Evolutionary conservation across 2,888 invertebrate genomes (phyloP), one percentile per base, ranked within the genome.

Genomic region (Oeneis ivallda): DNA sequence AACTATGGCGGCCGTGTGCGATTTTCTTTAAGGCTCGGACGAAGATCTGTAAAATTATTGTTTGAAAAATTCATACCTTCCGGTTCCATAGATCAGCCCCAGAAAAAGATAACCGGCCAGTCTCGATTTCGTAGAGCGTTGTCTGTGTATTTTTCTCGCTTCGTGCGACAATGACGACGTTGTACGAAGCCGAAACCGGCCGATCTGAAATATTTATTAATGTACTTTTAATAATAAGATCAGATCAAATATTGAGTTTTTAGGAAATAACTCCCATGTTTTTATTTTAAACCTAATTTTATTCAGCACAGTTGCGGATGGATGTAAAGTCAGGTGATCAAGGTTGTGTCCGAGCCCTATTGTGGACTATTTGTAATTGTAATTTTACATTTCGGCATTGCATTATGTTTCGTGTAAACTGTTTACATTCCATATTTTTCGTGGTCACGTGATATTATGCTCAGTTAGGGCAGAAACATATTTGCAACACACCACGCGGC

Each of bases 361-460:
- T 65, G 61, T 41, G 63, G 60, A 61, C 15, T 59, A 15, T 47
- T 26, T 62, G 19, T 41, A 19, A 41, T 39, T 66, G 57, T 67
- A 64, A 62, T 71, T 57, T 57, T 63, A 64, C 56, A 70, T 79
- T 81, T 79, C 81, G 85, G 84, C 85, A 87, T 87, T 87, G 87
- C 86, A 82, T 78, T 81, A 76, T 80, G 76, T 75, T 81, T 59
- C 50, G 75, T 76, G 74, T 74, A 68, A 75, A 74, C 73, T 68
- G 57, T 76, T 56, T 76, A 88, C 90, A 91, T 91, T 91, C 91
- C 91, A 89, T 84, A 70, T 76, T 71, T 70, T 77, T 74, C 79
- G 76, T 79, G 79, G 81, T 68, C 63, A 83, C 80, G 84, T 83
- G 85, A 83, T 86, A 82, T 82, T 80, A 79, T 81, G 83, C 86